Conservation (phyloP, 2,797 vertebrate genomes). For the Ceryle rudis region DNA sequence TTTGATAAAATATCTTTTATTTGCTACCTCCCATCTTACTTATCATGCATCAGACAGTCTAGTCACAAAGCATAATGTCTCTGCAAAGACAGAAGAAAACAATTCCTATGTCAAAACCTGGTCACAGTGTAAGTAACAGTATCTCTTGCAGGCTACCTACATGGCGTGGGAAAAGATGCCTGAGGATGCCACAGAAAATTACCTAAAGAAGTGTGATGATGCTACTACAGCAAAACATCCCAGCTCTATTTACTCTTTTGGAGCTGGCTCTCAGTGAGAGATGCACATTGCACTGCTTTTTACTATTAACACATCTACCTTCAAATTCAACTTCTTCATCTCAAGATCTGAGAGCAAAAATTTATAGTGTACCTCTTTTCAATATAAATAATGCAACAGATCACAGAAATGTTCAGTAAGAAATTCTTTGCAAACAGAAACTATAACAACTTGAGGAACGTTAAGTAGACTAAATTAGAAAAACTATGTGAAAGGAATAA, state of each 20-base stretch:
- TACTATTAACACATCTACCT: not conserved
- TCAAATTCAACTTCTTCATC: not conserved
- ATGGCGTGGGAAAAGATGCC: not conserved
- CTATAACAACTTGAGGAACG: not conserved
- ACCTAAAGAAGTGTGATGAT: not conserved
- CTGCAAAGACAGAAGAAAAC: not conserved
- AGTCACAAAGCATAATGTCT: not conserved
- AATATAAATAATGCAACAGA: not conserved
- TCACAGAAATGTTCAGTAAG: not conserved
- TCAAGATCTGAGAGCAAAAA: not conserved
- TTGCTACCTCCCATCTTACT: not conserved
- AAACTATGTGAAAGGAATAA: not conserved
- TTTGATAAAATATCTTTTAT: not conserved
- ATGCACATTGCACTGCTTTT: not conserved
- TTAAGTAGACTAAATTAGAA: not conserved
- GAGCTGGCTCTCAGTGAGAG: not conserved
- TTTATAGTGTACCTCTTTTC: not conserved
- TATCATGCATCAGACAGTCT: not conserved
- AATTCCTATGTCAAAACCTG: not conserved
- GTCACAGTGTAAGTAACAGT: not conserved
- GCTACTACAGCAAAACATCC: not conserved
- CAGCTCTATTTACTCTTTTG: not conserved
- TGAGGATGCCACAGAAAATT: not conserved
- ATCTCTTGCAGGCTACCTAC: not conserved
- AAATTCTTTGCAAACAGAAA: not conserved